Evolutionary conservation across 2,888 invertebrate species (phyloP).

Genomic region (Dryococelus australis): DNA sequence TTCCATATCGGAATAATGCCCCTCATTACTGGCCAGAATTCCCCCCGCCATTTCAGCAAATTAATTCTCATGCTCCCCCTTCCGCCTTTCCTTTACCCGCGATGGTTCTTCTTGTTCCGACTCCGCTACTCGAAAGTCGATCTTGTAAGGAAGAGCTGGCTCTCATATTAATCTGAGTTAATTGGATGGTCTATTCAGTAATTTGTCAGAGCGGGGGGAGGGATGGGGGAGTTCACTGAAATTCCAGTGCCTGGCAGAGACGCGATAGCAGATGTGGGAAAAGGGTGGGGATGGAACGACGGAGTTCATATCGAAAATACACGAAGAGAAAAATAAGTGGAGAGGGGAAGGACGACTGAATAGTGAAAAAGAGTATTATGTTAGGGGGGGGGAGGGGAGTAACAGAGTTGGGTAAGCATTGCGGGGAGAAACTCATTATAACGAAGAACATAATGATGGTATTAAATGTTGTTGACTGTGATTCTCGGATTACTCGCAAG

Average conservation of each 20-base stretch:
- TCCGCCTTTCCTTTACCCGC: background rate
- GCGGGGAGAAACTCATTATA: background rate
- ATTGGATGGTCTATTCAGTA: slow-evolving; percentile 16
- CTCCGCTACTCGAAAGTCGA: background rate
- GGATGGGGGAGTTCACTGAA: background rate
- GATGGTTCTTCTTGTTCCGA: background rate
- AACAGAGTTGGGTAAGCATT: background rate
- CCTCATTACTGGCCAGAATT: background rate
- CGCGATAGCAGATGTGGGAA: slow-evolving; percentile 7
- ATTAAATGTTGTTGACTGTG: background rate
- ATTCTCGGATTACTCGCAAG: background rate
- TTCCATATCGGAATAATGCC: slow-evolving; percentile 10
- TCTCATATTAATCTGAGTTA: slow-evolving; percentile 8
- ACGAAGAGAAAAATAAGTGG: background rate
- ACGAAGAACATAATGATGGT: background rate
- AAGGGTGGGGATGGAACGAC: background rate
- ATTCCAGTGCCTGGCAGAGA: background rate
- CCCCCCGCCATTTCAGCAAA: background rate
- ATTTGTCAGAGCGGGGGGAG: background rate
- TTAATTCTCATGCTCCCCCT: background rate
- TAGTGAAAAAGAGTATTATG: background rate
- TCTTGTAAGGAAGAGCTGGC: background rate
- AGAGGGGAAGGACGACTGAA: background rate
- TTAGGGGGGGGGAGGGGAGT: too few species aligned
- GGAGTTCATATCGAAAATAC: background rate